Base-by-base conservation (phyloP, 2,797 vertebrate species). In the Anas georgica region DNA sequence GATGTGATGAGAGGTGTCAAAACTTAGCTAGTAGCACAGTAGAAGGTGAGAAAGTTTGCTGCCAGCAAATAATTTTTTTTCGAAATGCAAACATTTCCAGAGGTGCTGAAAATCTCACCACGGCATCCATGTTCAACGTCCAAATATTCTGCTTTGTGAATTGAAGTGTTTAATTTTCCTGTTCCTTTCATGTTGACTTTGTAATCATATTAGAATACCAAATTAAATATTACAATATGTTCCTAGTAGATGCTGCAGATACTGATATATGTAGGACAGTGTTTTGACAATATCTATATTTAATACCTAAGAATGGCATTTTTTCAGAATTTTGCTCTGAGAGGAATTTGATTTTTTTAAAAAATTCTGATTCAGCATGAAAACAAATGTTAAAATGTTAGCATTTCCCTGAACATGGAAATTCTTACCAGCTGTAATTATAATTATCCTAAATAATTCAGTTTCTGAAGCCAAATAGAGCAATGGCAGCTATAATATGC, bases 401-500 rank as follows among this genome's bases (percentile, higher is more conserved):
- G 55, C 7, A 1, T 83, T 83, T 93, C 45, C 39, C 31, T 18
- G 9, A 86, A 48, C 0, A 0, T 52, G 56, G 70, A 94, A 93
- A 82, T 84, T 90, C 67, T 58, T 67, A 70, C 33, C 31, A 68
- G 45, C 28, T 90, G 28, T 76, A 94, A 86, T 93, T 86, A 84
- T 64, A 95, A 80, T 93, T 90, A 88, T 75, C 60, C 52, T 84
- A 91, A 76, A 84, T 74, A 88, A 68, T 90, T 84, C 50, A 64
- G 28, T 86, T 90, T 90, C 78, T 85, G 72, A 91, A 92, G 76
- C 52, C 55, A 91, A 82, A 76, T 17, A 88, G 63, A 86, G 76
- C 74, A 92, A 84, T 43, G 69, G 26, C 56, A 86, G 43, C 48
- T 79, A 79, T 56, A 90, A 54, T 88, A 58, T 64, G 39, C n/a